These are phyloP conservation scores for Morelia viridis DNA, from an alignment of 2,797 vertebrate species.

Conservation along the genomic window DNA sequence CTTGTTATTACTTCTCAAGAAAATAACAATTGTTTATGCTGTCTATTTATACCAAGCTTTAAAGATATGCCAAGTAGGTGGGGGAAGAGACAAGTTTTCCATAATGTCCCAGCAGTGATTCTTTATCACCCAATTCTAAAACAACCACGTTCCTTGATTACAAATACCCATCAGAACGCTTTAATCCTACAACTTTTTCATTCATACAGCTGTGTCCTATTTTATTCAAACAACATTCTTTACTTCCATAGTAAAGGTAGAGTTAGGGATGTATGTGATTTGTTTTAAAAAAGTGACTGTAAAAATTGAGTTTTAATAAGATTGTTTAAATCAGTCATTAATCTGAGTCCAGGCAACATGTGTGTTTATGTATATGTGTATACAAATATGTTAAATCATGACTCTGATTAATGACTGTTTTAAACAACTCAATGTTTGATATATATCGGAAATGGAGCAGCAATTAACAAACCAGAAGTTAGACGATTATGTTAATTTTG, in stretches of 20 bases:
- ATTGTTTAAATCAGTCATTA: constrained; percentile 53
- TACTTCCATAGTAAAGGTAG: constrained; percentile 26
- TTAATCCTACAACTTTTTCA: background rate
- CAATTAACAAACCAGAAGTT: constrained; percentile 72
- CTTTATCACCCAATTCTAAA: background rate
- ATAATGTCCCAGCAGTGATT: background rate
- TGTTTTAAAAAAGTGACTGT: background rate
- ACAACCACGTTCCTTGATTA: background rate
- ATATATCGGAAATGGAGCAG: constrained; percentile 63
- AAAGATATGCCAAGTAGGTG: background rate
- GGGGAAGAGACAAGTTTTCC: background rate
- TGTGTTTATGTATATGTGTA: background rate
- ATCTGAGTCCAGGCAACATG: constrained; percentile 52
- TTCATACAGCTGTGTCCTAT: background rate
- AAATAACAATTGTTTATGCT: background rate
- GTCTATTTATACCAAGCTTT: background rate
- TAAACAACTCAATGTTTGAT: background rate
- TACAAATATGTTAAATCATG: background rate
- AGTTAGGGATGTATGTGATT: constrained; percentile 39
- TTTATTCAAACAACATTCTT: background rate
- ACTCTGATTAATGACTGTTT: background rate
- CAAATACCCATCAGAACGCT: background rate
- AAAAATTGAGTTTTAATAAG: constrained; percentile 6
- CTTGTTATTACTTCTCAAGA: background rate
- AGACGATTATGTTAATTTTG: constrained; percentile 75